phyloP scores from a whole-genome alignment of 2,888 invertebrate species.

The Troilus luridus region DNA sequence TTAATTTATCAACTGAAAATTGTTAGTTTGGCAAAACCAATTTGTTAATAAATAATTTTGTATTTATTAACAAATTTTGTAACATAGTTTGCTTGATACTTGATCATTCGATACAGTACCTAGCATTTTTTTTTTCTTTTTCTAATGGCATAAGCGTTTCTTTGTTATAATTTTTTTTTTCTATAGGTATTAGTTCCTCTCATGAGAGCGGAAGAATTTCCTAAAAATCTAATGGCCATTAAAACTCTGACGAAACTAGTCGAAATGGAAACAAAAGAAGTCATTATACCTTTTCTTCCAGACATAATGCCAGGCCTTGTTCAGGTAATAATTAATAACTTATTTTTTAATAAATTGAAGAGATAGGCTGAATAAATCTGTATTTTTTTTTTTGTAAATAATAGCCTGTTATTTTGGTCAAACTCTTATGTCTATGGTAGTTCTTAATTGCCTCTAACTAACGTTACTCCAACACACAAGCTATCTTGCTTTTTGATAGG shows the following conservation, averaged over 20 bases:
- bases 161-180: conserved; percentile 67
- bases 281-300: conserved; percentile 81
- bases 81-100: background rate
- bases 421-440: too few species aligned
- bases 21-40: background rate
- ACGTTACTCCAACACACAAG: too few species aligned
- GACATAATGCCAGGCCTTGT: conserved; percentile 91
- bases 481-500: too few species aligned
- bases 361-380: too few species aligned
- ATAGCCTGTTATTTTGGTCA: too few species aligned
- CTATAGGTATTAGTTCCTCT: conserved; percentile 85
- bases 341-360: background rate
- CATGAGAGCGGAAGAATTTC: conserved; percentile 88
- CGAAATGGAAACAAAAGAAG: conserved; percentile 80
- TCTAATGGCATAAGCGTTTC: background rate
- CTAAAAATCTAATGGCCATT: conserved; percentile 91
- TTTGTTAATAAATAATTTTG: background rate
- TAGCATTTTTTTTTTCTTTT: too few species aligned
- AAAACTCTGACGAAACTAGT: conserved; percentile 91
- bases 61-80: too few species aligned
- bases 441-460: too few species aligned
- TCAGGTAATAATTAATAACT: conserved; percentile 74
- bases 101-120: background rate
- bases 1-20: background rate
- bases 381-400: too few species aligned